Percentiles rank a stretch among this genome's conserved stretches.
phyloP scores from a whole-genome alignment of 2,888 invertebrate species.

The Drosophila longiperda region DNA sequence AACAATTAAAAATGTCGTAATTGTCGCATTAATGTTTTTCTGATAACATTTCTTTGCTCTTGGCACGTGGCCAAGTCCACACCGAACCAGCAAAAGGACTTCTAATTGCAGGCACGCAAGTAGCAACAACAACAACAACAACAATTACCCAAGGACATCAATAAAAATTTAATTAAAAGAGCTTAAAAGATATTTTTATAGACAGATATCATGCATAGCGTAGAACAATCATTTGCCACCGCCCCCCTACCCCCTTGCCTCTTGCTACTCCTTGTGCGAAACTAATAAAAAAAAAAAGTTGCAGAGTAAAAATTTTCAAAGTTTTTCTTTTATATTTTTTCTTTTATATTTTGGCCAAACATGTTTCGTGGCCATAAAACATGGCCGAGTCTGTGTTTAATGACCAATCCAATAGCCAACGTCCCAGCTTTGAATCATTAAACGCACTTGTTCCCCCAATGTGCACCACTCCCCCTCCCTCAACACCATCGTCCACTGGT shows the following conservation, averaged over 20 bases:
- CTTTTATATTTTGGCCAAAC: slow-evolving; percentile 41
- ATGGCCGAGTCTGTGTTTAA: slow-evolving; percentile 78
- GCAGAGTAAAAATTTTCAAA: slow-evolving; percentile 35
- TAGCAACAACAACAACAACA: slow-evolving; percentile 44
- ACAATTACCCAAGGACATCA: slow-evolving; percentile 42
- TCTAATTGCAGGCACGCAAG: slow-evolving; percentile 64
- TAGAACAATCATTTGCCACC: neutral
- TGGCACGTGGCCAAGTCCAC: slow-evolving; percentile 53
- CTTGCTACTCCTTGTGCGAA: slow-evolving; percentile 32
- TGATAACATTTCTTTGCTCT: slow-evolving; percentile 75
- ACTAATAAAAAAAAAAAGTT: slow-evolving; percentile 50
- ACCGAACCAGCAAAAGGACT: slow-evolving; percentile 21
- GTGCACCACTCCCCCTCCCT: neutral
- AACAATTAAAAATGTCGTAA: slow-evolving; percentile 81
- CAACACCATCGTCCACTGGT: neutral
- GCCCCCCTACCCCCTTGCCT: neutral
- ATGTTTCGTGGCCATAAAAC: slow-evolving; percentile 80
- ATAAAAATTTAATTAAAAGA: slow-evolving; percentile 72
- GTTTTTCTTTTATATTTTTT: slow-evolving; percentile 28
- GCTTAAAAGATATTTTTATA: slow-evolving; percentile 58
- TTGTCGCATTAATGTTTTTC: slow-evolving; percentile 80
- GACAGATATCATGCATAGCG: slow-evolving; percentile 49
- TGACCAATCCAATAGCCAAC: slow-evolving; percentile 67
- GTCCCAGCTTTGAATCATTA: slow-evolving; percentile 75
- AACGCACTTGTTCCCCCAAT: slow-evolving; percentile 75